phyloP scores from a whole-genome alignment of 2,888 invertebrate genomes.

The Mythimna vitellina region DNA sequence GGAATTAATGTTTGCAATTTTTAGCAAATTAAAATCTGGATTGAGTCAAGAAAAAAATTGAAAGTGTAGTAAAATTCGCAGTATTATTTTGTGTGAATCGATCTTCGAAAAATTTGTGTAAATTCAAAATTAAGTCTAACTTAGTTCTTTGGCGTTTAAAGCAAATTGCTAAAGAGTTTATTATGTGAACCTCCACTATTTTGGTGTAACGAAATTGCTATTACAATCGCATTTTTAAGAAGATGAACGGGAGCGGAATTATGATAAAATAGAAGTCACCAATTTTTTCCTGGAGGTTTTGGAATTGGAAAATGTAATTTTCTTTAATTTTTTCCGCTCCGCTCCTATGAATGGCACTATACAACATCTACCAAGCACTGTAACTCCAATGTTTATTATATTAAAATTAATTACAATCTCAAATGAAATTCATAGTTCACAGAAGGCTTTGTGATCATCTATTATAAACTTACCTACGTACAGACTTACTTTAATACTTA shows the following conservation, averaged over 20 bases:
- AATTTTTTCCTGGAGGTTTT: background rate
- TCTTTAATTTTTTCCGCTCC: slow-evolving; percentile 2
- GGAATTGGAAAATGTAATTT: slow-evolving; percentile 1
- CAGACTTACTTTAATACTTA: slow-evolving; percentile 74
- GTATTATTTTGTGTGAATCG: slow-evolving; percentile 55
- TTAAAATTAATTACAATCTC: slow-evolving; percentile 57
- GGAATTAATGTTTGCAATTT: background rate
- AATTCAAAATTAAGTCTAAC: slow-evolving; percentile 64
- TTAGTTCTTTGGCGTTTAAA: slow-evolving; percentile 71
- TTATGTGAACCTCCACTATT: slow-evolving; percentile 41
- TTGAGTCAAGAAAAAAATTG: background rate
- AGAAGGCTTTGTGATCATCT: slow-evolving; percentile 74
- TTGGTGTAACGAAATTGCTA: slow-evolving; percentile 44
- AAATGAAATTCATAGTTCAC: slow-evolving; percentile 65
- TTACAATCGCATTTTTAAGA: slow-evolving; percentile 39
- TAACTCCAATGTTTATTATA: slow-evolving; percentile 49
- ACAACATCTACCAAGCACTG: slow-evolving; percentile 66
- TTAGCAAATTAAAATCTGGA: slow-evolving; percentile 1
- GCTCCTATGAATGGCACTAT: slow-evolving; percentile 58
- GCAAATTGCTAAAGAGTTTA: slow-evolving; percentile 59
- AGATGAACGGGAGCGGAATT: slow-evolving; percentile 16
- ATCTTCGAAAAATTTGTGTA: slow-evolving; percentile 51
- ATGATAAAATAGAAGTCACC: background rate
- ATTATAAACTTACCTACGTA: slow-evolving; percentile 69
- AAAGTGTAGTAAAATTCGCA: background rate